Evolutionary conservation across 2,888 invertebrate genomes (phyloP), one percentile per base, ranked within the genome.

Genomic region (Eumerus sabulonum): DNA sequence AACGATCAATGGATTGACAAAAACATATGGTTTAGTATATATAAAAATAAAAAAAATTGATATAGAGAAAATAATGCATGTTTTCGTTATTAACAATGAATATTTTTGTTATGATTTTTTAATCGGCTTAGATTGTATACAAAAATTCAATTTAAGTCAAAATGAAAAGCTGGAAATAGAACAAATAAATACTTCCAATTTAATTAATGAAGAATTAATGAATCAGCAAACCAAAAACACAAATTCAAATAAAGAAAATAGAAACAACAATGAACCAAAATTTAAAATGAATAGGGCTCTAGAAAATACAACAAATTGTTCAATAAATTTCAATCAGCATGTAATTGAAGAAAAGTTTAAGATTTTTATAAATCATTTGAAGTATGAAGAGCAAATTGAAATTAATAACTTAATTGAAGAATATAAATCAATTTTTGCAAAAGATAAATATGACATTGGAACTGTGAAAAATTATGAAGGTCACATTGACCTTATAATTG

Each of bases 361-460:
- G 17, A 53, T 68, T 27, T 45, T 11, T 47, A 59, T 51, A 48
- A 27, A 51, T 13, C 51, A 72, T 47, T 64, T 76, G 38, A 35
- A 36, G 17, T 44, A 47, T 42, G 19, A 71, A 40, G 27, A 82
- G 63, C 47, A 76, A 62, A 38, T n/a, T 35, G 48, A 76, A 72
- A 83, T 83, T 57, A 47, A 82, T 47, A 68, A 68, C 59, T 45
- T 84, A 42, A 72, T 84, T 12, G 63, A 82, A 18, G 81, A 77
- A 74, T 82, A 84, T 74, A 82, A 82, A 35, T 11, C 40, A 53
- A 54, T 83, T n/a, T n/a, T n/a, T 38, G 82, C 82, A 14, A 84
- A 82, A 81, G 82, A 84, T 56, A 84, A 82, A 82, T 84, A 83
- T 59, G 84, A 83, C 64, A 76, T 83, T 17, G 83, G 84, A 4